Conservation (phyloP, 2,113 vertebrate species). For the Indicator indicator region DNA sequence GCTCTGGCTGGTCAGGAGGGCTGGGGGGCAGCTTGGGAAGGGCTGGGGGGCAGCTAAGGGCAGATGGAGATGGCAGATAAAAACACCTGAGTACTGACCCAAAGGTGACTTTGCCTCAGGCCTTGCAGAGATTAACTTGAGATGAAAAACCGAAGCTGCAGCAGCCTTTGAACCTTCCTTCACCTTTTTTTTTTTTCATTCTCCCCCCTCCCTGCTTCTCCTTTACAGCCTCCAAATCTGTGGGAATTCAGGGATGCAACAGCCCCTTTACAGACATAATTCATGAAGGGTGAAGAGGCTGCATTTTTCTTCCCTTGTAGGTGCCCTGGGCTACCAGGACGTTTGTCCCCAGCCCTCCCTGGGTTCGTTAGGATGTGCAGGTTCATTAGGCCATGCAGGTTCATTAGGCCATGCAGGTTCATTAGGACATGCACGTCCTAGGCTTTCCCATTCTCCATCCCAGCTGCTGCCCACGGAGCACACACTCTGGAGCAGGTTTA, state of each 20-base stretch:
- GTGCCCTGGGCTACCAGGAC: rapidly evolving
- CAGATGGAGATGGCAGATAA: conserved; percentile 52
- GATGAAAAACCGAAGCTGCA: conserved; percentile 30
- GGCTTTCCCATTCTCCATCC: not conserved
- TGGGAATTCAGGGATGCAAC: not conserved
- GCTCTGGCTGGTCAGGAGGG: not conserved
- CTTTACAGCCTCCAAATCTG: not conserved
- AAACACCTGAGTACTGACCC: conserved; percentile 71
- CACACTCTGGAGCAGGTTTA: not conserved
- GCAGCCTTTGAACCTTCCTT: conserved; percentile 55
- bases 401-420: not conserved
- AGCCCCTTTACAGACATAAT: not conserved
- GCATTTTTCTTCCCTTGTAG: not conserved
- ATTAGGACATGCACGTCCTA: not conserved
- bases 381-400: not conserved
- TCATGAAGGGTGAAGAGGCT: rapidly evolving
- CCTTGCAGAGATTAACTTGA: conserved; percentile 44
- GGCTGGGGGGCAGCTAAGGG: not conserved
- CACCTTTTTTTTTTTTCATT: not conserved
- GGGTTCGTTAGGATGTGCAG: not conserved
- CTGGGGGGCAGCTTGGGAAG: not conserved
- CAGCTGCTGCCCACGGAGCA: rapidly evolving
- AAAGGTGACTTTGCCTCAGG: conserved; percentile 65
- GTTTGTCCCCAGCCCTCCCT: not conserved
- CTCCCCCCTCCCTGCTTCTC: not conserved